phyloP scores from a whole-genome alignment of 2,888 invertebrate genomes.

The Arctia plantaginis region DNA sequence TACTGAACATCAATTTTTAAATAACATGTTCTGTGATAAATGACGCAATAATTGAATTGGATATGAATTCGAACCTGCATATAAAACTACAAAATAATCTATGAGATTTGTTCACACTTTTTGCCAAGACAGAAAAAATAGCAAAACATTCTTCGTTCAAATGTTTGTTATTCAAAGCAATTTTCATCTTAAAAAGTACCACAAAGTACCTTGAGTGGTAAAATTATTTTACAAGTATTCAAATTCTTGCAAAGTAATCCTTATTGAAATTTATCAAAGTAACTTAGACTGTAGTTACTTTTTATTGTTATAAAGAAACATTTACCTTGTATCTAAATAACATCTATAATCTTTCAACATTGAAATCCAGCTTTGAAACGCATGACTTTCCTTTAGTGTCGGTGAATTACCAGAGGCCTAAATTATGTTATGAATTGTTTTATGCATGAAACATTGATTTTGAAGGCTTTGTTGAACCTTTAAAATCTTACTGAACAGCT shows the following conservation, averaged over 20 bases:
- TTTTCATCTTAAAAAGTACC: too few species aligned
- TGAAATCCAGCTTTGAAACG: slow-evolving; percentile 24
- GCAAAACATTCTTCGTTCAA: too few species aligned
- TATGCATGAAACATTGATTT: slow-evolving; percentile 8
- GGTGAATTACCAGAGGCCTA: slow-evolving; percentile 36
- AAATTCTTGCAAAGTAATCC: neutral
- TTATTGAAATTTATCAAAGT: neutral
- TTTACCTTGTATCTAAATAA: slow-evolving; percentile 23
- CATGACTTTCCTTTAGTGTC: slow-evolving; percentile 38
- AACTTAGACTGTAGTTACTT: neutral
- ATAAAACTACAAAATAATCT: too few species aligned
- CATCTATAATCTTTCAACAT: slow-evolving; percentile 23
- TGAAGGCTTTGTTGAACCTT: slow-evolving; percentile 7
- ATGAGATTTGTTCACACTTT: too few species aligned
- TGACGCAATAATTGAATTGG: too few species aligned
- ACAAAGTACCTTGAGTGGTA: too few species aligned
- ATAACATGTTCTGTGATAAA: too few species aligned
- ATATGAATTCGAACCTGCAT: too few species aligned
- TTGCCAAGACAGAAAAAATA: too few species aligned
- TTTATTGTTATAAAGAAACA: neutral
- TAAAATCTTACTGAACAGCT: neutral
- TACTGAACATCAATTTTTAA: too few species aligned
- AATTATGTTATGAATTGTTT: slow-evolving; percentile 5
- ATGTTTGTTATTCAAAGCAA: too few species aligned
- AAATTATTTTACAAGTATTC: too few species aligned